phyloP scores from a whole-genome alignment of 35 echinoderm and acorn worm genomes.

The Diadema setosum region DNA sequence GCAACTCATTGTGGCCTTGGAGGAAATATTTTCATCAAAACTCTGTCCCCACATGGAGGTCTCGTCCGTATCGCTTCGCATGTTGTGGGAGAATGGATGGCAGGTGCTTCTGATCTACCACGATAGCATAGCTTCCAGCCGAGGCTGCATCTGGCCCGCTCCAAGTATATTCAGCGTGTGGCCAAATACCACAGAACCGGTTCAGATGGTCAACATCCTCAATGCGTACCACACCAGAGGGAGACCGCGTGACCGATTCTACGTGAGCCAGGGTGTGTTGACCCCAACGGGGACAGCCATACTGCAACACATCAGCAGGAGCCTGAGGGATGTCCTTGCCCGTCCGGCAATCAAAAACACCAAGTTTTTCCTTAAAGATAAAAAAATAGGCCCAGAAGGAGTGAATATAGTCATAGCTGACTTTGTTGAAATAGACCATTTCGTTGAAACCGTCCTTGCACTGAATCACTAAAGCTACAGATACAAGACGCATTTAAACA shows the following conservation, averaged over 20 bases:
- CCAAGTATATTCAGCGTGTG: slow-evolving; percentile 43
- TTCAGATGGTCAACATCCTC: slow-evolving; percentile 71
- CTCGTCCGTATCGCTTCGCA: slow-evolving; percentile 23
- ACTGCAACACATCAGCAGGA: slow-evolving; percentile 48
- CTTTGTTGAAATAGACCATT: slow-evolving; percentile 66
- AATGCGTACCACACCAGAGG: slow-evolving; percentile 68
- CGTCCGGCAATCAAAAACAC: slow-evolving; percentile 46
- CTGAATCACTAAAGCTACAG: no score
- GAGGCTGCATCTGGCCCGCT: slow-evolving; percentile 21
- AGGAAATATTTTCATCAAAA: slow-evolving; percentile 31
- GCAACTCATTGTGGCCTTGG: background rate
- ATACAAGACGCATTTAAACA: no score
- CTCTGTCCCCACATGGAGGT: slow-evolving; percentile 45
- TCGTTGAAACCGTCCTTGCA: slow-evolving; percentile 44
- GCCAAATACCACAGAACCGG: slow-evolving; percentile 71
- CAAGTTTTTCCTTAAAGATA: slow-evolving; percentile 60
- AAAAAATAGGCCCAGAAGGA: slow-evolving; percentile 37
- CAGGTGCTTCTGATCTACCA: slow-evolving; percentile 69
- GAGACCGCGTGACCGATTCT: slow-evolving; percentile 36
- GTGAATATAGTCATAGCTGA: slow-evolving; percentile 85
- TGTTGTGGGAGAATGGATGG: slow-evolving; percentile 56
- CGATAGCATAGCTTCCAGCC: background rate
- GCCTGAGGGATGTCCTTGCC: slow-evolving; percentile 44
- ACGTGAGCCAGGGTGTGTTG: slow-evolving; percentile 70
- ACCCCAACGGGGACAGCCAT: slow-evolving; percentile 77